Base-by-base conservation (phyloP, 2,888 invertebrate species). In the Epistrophe eligans region DNA sequence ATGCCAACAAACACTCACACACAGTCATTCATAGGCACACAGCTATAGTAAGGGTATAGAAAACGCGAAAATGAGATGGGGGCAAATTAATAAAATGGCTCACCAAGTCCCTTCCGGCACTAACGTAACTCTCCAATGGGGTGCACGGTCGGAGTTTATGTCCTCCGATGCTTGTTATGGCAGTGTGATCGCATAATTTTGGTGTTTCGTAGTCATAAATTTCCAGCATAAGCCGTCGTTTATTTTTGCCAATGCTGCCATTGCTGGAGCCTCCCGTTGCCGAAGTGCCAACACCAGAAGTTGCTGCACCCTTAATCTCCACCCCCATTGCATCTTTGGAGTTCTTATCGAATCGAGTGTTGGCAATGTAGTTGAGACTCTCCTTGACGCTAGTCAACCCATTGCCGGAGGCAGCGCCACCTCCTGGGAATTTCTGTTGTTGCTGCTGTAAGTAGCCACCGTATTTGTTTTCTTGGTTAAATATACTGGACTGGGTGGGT, bases 161-260 rank as follows among this genome's bases (percentile, higher is more conserved):
- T 88, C 92, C 92, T 45, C 91, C 92, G 32, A 92, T 79, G 80
- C 90, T 92, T 72, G 92, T 91, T 81, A 92, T 97, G 55, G 95
- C 94, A 88, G 97, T 95, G 90, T 97, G 97, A 88, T 97, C 97
- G 92, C 97, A 97, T 70, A 97, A 93, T 89, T 95, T 95, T 5
- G 97, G 97, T 60, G 96, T 95, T 89, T 96, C 95, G 88, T 94
- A 94, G 92, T 96, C 96, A 91, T 96, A 97, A 93, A 95, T 96
- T 90, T 95, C 96, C 64, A 96, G 95, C 89, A 96, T 93, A 66
- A 95, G 92, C 28, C 92, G 92, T 32, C 93, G 90, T 89, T 93
- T 93, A 77, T 92, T 91, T 89, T 93, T 93, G 52, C 84, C 88
- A 66, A 79, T 72, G 70, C 73, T 55, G 52, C 84, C 88, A 55